Conservation (phyloP, 2,113 vertebrate species). For the Paramormyrops kingsleyae region DNA sequence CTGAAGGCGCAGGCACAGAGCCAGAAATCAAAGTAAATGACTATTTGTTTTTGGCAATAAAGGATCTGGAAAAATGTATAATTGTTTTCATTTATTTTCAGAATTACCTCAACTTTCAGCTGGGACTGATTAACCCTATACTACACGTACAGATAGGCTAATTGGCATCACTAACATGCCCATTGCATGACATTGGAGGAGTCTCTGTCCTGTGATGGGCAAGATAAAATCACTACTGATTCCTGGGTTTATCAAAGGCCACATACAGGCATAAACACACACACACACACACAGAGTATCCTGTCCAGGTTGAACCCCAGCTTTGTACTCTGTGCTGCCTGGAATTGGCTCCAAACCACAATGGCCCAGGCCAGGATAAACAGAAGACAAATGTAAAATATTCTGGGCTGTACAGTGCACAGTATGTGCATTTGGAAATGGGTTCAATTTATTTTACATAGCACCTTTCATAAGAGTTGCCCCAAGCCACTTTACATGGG, state of each 20-base stretch:
- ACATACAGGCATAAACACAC: background rate
- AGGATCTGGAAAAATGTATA: conserved; percentile 46
- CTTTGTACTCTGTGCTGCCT: background rate
- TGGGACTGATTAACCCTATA: background rate
- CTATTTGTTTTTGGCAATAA: conserved; percentile 69
- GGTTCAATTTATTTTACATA: background rate
- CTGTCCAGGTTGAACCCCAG: background rate
- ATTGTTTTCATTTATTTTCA: background rate
- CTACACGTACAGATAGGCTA: background rate
- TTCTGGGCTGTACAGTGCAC: background rate
- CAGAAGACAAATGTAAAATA: background rate
- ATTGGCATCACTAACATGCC: background rate
- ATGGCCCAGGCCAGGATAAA: background rate
- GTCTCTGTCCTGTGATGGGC: background rate
- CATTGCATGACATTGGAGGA: background rate
- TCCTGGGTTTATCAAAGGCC: background rate
- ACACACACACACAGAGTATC: background rate
- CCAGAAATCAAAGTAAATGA: conserved; percentile 90
- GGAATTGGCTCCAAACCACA: background rate
- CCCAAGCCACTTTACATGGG: background rate
- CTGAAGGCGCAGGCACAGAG: conserved; percentile 98
- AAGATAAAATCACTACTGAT: background rate
- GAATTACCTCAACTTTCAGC: background rate
- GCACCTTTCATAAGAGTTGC: background rate
- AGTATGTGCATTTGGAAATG: background rate